phyloP scores from a whole-genome alignment of 2,797 vertebrate species.

The Sternotherus odoratus region DNA sequence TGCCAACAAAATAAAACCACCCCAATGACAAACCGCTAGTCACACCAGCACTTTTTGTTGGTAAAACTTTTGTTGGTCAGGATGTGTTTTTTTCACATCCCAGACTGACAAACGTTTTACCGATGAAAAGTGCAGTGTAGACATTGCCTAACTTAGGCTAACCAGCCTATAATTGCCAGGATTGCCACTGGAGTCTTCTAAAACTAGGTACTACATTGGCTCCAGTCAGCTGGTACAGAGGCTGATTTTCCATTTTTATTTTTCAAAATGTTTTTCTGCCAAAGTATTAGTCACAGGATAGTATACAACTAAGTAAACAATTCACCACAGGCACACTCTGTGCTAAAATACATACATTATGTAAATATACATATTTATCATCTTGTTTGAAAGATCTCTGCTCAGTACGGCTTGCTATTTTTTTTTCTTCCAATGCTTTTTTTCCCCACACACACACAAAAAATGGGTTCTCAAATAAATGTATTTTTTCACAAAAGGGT shows the following conservation, averaged over 20 bases:
- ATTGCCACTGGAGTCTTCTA: background rate
- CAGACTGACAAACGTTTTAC: too few relatives aligned
- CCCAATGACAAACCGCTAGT: too few relatives aligned
- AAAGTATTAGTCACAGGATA: background rate
- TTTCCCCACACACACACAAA: background rate
- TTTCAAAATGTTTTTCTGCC: background rate
- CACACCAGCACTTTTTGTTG: too few relatives aligned
- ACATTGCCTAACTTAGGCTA: too few relatives aligned
- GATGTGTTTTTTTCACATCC: too few relatives aligned
- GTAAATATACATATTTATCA: background rate
- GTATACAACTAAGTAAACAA: background rate
- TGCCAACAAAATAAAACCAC: too few relatives aligned
- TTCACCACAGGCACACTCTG: background rate
- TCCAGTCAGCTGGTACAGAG: background rate
- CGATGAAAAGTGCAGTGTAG: too few relatives aligned
- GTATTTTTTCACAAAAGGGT: background rate
- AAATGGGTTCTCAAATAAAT: background rate
- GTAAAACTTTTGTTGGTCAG: too few relatives aligned
- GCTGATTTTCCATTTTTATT: background rate
- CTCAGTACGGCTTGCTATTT: background rate
- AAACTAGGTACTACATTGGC: background rate
- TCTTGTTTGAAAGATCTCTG: background rate
- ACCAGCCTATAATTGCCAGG: background rate
- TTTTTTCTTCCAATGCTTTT: background rate
- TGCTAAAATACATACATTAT: background rate